Base-by-base conservation (phyloP, 2,113 vertebrate species). In the Ciconia stormi region DNA sequence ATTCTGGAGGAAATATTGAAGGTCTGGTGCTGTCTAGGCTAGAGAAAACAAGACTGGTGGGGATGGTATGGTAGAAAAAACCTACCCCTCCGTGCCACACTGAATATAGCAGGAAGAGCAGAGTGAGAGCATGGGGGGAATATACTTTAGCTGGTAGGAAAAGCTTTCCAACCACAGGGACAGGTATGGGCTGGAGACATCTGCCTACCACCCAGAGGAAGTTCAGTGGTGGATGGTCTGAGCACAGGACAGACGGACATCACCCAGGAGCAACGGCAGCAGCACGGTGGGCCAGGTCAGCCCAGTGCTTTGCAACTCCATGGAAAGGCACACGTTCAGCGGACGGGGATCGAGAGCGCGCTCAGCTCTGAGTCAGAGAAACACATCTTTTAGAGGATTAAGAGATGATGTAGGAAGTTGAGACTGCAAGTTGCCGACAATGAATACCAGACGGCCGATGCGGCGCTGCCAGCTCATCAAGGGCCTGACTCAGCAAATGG, bases 351-450 rank as follows among this genome's bases (percentile, higher is more conserved):
- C 0, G 0, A 82, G 85, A 90, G 40, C 10, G 1, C 3, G 6
- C 74, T 95, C 15, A 46, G 8, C 27, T 92, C 72, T 87, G 92
- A 95, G 86, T 78, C 84, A 96, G 84, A 86, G 72, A 69, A 96
- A 61, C 72, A 81, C 86, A 74, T 96, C 87, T 91, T 93, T 87
- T 7, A 70, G 84, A 89, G 89, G 81, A 91, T 90, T 93, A 96
- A 78, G 65, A 52, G 95, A 95, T 90, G 86, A 93, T 94, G 95
- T 94, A 95, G 94, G 96, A 97, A 97, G 94, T 84, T 89, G 90
- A 93, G 97, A 52, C 91, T 91, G 86, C 77, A 81, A 95, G 90
- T 76, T 95, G 89, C 83, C 10, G 90, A 82, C 95, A 96, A 95
- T 93, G 86, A 97, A 95, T 91, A 92, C 94, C 94, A 95, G 97